These are phyloP conservation scores for Rhyzopertha dominica DNA, from an alignment of 1,140 invertebrate genomes.

Conservation along the genomic window DNA sequence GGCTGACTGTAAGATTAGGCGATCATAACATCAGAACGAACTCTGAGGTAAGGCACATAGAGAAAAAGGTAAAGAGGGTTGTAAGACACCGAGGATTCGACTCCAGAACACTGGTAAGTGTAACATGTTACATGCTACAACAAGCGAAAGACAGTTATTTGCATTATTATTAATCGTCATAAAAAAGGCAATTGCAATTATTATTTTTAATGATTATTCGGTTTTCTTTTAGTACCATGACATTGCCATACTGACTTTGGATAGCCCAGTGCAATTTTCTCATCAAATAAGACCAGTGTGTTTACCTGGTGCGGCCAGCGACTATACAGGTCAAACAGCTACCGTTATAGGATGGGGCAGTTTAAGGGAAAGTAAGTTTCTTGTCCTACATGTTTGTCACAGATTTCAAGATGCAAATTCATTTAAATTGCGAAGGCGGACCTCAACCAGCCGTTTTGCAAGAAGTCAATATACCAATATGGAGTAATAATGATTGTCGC, in stretches of 20 bases:
- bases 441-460: slow-evolving; percentile 74
- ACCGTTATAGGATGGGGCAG: slow-evolving; percentile 85
- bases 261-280: slow-evolving; percentile 68
- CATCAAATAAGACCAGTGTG: slow-evolving; percentile 77
- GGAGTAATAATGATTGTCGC: slow-evolving; percentile 74
- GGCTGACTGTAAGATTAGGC: slow-evolving; percentile 71
- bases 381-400: slow-evolving; percentile 7
- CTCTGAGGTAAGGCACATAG: slow-evolving; percentile 66
- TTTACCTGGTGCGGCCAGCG: slow-evolving; percentile 57
- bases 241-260: slow-evolving; percentile 78
- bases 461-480: slow-evolving; percentile 78
- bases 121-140: not conserved
- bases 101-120: slow-evolving; percentile 67
- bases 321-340: slow-evolving; percentile 62
- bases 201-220: not conserved
- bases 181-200: too few relatives aligned
- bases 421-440: slow-evolving; percentile 65
- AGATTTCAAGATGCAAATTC: not conserved
- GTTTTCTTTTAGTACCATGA: slow-evolving; percentile 68
- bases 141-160: too few relatives aligned
- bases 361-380: slow-evolving; percentile 64
- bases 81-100: slow-evolving; percentile 81
- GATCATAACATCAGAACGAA: slow-evolving; percentile 75
- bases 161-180: too few relatives aligned
- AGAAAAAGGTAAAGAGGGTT: slow-evolving; percentile 71